Base-by-base conservation (phyloP, 1,140 invertebrate genomes). In the Penaeus japonicus region DNA sequence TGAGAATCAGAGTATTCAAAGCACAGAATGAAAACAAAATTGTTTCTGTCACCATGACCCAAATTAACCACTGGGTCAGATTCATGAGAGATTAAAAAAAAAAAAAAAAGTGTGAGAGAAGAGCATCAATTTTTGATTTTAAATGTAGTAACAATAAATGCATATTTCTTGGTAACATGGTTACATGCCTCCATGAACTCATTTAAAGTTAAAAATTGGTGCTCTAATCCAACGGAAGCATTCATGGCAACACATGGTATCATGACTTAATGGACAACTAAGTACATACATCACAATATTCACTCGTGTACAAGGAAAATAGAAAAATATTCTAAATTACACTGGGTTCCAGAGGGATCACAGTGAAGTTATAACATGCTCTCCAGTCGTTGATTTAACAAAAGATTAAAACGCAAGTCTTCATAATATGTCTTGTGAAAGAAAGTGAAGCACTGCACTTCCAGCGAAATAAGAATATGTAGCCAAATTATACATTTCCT, bases 1-100 rank as follows among this genome's bases (percentile, higher is more conserved):
- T 88, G 87, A 88, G 87, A 88, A 88, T 88, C 80, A 39, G 80
- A 87, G 55, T 87, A 77, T 87, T 87, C 47, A 73, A 84, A 88
- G 87, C 87, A 88, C 54, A 84, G 59, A 75, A 78, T 88, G 83
- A 59, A 75, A 82, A 81, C 70, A 78, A 82, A 88, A 75, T 47
- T 30, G 77, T 39, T 78, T 53, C 47, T 53, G 77, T 39, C 35
- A 22, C 24, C 32, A 79, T 39, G 77, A 79, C 77, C 77, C 77
- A 24, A 79, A 79, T 18, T 65, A 57, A 57, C 54, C 70, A 35
- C 20, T 18, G 54, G 53, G 54, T 35, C 84, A 85, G 73, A 55
- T 78, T 78, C 73, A 32, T 53, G 78, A 30, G 27, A 77, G 73
- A 55, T 55, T 59, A n/a, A 78, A 85, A 53, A 77, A 27, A 32